Evolutionary conservation across 2,797 vertebrate genomes (phyloP), one percentile per base, ranked within the genome.

Genomic region (Brachyalestes nurse): DNA sequence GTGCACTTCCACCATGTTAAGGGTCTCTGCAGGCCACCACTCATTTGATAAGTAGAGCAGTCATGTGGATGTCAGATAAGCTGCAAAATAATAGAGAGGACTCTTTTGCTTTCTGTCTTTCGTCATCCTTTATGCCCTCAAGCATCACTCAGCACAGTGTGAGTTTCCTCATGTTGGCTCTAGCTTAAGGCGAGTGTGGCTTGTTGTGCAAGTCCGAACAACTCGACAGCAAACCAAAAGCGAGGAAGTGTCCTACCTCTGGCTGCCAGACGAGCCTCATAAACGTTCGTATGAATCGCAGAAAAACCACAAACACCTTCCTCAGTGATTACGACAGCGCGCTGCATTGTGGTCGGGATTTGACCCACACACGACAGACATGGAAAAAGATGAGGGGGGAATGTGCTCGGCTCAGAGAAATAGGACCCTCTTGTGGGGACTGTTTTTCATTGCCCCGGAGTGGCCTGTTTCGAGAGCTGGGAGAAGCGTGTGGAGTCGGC

Each of bases 381-480:
- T 21, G 62, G 23, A 82, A 74, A 76, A 75, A 67, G 49, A 34
- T 60, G 42, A 72, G 78, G 45, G 55, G 28, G 75, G 77, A 80
- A 82, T 79, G 69, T 57, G 81, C 40, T 79, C 55, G 71, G 88
- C 79, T 77, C 84, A 85, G 47, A 84, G 69, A 83, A 92, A 91
- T 84, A 86, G 58, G 75, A 89, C 87, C 87, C 86, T 89, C 85
- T 87, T 78, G 77, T 40, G 84, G 82, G 85, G 89, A 88, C 89
- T 91, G 90, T 87, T 93, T 92, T 90, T 92, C 90, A 93, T 91
- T 91, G 88, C 86, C 81, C 69, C 77, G 75, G 61, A 85, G 66
- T 64, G 86, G 81, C 87, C 85, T 83, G 88, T 93, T 93, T 90
- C 86, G 88, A 92, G 93, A 93, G 75, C 86, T 88, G 85, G 89